Conservation (phyloP, 2,797 vertebrate species). For the Trachops cirrhosus region DNA sequence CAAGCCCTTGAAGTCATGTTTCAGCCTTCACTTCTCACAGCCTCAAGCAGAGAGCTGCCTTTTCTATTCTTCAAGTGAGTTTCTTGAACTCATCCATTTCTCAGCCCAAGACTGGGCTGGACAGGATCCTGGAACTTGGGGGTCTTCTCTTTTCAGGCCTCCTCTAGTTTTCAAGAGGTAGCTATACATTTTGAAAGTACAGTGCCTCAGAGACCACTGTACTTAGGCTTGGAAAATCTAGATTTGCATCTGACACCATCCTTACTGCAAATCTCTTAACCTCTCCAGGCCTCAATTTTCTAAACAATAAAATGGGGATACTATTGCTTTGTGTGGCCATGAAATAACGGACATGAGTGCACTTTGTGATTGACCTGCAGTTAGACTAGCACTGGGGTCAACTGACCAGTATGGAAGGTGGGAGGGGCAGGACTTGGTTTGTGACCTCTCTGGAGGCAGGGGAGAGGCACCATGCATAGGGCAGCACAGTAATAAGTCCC, state of each 20-base stretch:
- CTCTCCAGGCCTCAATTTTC: background rate
- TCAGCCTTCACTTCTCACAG: background rate
- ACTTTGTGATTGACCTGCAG: background rate
- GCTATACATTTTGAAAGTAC: background rate
- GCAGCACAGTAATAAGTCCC: background rate
- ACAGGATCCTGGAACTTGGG: background rate
- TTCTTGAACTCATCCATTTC: conserved; percentile 7
- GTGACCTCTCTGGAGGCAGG: background rate
- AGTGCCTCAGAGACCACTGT: background rate
- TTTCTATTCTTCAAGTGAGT: background rate
- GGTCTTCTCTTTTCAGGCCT: background rate
- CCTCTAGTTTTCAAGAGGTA: background rate
- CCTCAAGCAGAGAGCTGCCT: background rate
- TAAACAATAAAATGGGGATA: background rate
- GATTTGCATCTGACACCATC: background rate
- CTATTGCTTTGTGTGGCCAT: background rate
- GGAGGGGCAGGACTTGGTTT: background rate
- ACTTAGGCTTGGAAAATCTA: background rate
- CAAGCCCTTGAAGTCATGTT: background rate
- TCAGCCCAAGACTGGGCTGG: background rate
- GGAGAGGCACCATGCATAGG: background rate
- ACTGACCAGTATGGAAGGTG: background rate
- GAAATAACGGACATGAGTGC: background rate
- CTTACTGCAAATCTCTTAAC: conserved; percentile 1
- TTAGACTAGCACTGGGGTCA: background rate